Conservation (phyloP, 2,888 invertebrate species). For the Eucriotettix oculatus region DNA sequence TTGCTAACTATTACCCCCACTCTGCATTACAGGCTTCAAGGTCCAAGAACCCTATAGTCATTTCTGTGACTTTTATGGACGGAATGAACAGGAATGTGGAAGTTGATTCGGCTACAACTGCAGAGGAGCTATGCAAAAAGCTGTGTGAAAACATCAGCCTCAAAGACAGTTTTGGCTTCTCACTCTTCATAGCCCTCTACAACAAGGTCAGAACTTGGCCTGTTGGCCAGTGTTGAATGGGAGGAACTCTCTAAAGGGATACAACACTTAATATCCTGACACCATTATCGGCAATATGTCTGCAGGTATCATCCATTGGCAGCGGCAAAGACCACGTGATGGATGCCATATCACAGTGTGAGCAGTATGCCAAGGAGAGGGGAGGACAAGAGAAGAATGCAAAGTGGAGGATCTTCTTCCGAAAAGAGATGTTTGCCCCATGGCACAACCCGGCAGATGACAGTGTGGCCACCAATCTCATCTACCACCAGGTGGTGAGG, state of each 20-base stretch:
- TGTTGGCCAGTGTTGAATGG: no score
- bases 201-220: conserved; percentile 44
- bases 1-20: neutral
- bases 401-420: conserved; percentile 74
- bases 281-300: neutral
- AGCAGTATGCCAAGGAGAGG: conserved; percentile 85
- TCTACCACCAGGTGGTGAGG: conserved; percentile 73
- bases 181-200: conserved; percentile 74
- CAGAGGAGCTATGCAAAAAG: conserved; percentile 69
- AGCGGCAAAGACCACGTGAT: conserved; percentile 82
- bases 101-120: conserved; percentile 83
- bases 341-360: conserved; percentile 92
- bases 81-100: conserved; percentile 63
- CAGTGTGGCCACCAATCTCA: conserved; percentile 66
- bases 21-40: conserved; percentile 27
- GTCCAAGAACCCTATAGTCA: conserved; percentile 7
- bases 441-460: conserved; percentile 84
- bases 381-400: conserved; percentile 69
- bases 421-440: conserved; percentile 79
- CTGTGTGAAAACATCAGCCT: conserved; percentile 61
- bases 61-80: conserved; percentile 80
- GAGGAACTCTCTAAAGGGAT: no score
- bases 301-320: conserved; percentile 63
- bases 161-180: conserved; percentile 77
- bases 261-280: no score